Evolutionary conservation across 2,888 invertebrate species (phyloP), one percentile per base, ranked within the genome.

Genomic region (Ochlodes sylvanus): DNA sequence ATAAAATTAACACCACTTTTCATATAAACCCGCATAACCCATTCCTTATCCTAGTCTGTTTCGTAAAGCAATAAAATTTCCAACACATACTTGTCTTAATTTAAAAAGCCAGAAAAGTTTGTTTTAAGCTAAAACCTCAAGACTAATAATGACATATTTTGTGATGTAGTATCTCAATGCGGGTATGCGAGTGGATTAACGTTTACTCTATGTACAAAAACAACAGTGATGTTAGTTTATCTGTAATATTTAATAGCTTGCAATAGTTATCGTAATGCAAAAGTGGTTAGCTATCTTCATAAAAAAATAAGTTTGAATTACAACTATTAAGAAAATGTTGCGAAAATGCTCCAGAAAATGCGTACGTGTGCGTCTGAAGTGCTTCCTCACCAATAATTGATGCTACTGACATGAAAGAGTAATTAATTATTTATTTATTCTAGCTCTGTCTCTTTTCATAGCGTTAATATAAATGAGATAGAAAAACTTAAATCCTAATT

Each of bases 1-100:
- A 54, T 19, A 34, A 42, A 44, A 47, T 56, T 27, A 47, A 56
- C 17, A 56, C 34, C 42, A 56, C 47, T 47, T 56, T 47, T 44
- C 47, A 56, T 56, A 12, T 19, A 19, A 50, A 56, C 56, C 56
- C 47, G 56, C 63, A 47, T 64, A 42, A 9, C 15, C 44, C 54
- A 41, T 62, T 62, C 44, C 63, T 55, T 54, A 64, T 56, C n/a
- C 56, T 56, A 64, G 44, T 44, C 34, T 42, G 44, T 56, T 56
- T 17, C 12, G 32, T 42, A 19, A 14, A 57, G 21, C 15, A 34
- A 38, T 38, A 27, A 44, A 15, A 15, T 50, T 50, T 50, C 12
- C 2, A 47, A 9, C 7, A 9, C 42, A 42, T 42, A n/a, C 4
- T 47, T 9, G 17, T 47, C 47, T 17, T 38, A 38, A 3, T 47